Evolutionary conservation across 2,113 vertebrate species (phyloP), one percentile per base, ranked within the genome.

Genomic region (Zosterops lateralis): DNA sequence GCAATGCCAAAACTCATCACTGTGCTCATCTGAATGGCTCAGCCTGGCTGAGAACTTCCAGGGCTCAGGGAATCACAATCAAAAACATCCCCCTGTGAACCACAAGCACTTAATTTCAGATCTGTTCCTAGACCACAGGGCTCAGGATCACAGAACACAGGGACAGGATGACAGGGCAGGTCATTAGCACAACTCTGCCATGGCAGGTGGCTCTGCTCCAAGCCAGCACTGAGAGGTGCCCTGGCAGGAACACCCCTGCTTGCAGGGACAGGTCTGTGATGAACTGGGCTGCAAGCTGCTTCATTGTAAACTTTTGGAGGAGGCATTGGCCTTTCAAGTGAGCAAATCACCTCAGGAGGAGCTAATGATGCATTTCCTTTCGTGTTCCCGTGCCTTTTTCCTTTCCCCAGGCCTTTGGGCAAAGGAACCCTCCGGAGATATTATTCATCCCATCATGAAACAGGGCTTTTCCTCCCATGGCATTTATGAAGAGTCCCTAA

Each of bases 1-100:
- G 17, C 93, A 31, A 5, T 10, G 45, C 66, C 6, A 8, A 31
- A 66, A 45, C 12, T 26, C 10, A 34, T 2, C 0, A 3, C 32
- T 10, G 3, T 3, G 22, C 26, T 80, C 67, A 40, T 28, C 34
- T 0, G 0, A 42, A 54, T 0, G 1, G 51, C 53, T 82, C 28
- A 3, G 26, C 21, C 18, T 50, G 40, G 47, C 31, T 71, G 68
- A 45, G 84, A 79, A 51, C 70, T 60, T 64, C 47, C 67, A 66
- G 51, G 82, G 34, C 45, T 42, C 3, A 3, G 20, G 45, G 32
- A 47, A 72, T 40, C 40, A 28, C 15, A 5, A 29, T 53, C 17
- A 75, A n/a, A 81, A 67, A 36, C 18, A 50, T n/a, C 7, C 19
- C 15, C 25, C 26, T 2, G 1, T 7, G 34, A 68, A 11, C n/a